phyloP scores from a whole-genome alignment of 1,140 invertebrate genomes.

The Marisa cornuarietis region DNA sequence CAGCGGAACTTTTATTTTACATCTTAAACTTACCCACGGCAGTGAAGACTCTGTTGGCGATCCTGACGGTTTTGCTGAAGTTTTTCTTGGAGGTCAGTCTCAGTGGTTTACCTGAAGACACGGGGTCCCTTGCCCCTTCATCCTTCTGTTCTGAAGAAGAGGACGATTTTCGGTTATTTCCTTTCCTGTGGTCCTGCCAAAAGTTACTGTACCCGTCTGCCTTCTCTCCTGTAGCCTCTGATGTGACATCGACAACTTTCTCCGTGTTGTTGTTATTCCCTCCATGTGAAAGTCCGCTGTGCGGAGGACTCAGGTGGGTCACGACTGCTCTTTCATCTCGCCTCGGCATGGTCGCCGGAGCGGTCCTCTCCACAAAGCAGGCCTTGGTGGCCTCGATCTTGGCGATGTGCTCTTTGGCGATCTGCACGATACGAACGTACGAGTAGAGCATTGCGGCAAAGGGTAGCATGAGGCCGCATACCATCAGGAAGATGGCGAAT shows the following conservation, averaged over 20 bases:
- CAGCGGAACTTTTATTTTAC: neutral
- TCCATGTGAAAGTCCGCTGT: neutral
- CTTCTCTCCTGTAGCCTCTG: neutral
- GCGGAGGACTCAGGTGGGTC: neutral
- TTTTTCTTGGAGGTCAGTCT: slow-evolving; percentile 1
- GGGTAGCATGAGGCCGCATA: slow-evolving; percentile 28
- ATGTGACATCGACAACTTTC: neutral
- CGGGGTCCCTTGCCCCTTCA: too few species aligned
- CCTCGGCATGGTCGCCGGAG: neutral
- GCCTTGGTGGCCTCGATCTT: slow-evolving; percentile 29
- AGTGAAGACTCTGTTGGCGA: slow-evolving; percentile 36
- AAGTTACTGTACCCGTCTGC: neutral
- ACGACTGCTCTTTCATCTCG: neutral
- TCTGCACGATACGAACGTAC: slow-evolving; percentile 32
- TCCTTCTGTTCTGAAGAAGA: too few species aligned
- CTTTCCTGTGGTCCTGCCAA: neutral
- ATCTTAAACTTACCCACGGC: slow-evolving; percentile 31
- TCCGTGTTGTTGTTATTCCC: neutral
- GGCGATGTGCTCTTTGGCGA: slow-evolving; percentile 29
- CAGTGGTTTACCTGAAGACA: neutral
- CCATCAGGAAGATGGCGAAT: slow-evolving; percentile 28
- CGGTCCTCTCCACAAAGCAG: neutral
- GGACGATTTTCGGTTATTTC: neutral
- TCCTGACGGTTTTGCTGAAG: slow-evolving; percentile 27
- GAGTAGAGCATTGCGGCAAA: slow-evolving; percentile 34